These are phyloP conservation scores for Falco rusticolus DNA, from an alignment of 2,797 vertebrate species.

Conservation along the genomic window DNA sequence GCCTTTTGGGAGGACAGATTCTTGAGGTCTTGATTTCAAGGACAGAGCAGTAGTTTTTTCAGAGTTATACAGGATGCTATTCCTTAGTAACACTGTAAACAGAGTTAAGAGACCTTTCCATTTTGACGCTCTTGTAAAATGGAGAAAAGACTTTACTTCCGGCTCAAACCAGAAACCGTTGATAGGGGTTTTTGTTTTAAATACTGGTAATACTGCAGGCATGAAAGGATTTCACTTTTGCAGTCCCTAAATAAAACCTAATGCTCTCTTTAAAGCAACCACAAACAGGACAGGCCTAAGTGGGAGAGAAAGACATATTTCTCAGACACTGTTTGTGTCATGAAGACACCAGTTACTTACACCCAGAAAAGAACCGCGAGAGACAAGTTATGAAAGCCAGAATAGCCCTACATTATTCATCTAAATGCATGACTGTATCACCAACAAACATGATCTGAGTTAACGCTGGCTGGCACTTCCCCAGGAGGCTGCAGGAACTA, in stretches of 20 bases:
- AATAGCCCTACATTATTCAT: neutral
- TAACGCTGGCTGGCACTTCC: neutral
- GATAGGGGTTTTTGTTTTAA: neutral
- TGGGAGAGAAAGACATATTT: neutral
- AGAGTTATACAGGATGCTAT: neutral
- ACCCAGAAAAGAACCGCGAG: neutral
- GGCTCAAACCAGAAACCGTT: neutral
- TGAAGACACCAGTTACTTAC: neutral
- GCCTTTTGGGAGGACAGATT: neutral
- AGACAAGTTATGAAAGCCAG: neutral
- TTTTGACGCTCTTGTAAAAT: neutral
- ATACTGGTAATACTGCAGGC: neutral
- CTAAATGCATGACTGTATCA: neutral
- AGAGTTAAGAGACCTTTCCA: neutral
- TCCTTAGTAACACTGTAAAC: neutral
- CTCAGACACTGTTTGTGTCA: neutral
- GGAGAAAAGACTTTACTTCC: neutral
- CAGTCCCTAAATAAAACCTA: neutral
- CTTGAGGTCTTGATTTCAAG: slow-evolving; percentile 2
- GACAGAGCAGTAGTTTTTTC: neutral
- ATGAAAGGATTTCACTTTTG: neutral
- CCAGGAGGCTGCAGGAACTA: neutral
- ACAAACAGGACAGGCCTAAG: neutral
- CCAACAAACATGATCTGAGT: neutral
- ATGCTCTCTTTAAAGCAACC: neutral